phyloP scores from a whole-genome alignment of 2,888 invertebrate species.

The Tipula helvola region DNA sequence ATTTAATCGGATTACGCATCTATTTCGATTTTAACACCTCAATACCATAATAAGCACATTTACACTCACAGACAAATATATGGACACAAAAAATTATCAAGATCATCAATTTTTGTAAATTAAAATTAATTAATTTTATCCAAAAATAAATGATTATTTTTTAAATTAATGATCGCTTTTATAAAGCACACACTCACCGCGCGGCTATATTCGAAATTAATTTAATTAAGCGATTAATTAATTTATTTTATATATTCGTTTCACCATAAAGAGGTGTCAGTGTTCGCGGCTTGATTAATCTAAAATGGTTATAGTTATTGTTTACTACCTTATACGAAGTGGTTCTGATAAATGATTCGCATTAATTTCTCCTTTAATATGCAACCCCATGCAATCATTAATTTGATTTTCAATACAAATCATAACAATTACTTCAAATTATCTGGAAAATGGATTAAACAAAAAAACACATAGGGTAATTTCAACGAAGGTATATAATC shows the following conservation, averaged over 20 bases:
- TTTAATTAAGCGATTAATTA: neutral
- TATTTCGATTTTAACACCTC: neutral
- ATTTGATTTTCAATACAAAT: neutral
- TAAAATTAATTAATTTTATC: neutral
- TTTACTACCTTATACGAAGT: neutral
- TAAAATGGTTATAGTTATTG: neutral
- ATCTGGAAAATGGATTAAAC: neutral
- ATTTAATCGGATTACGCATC: neutral
- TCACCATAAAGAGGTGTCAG: neutral
- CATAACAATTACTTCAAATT: neutral
- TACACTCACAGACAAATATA: too few species aligned
- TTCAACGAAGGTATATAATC: neutral
- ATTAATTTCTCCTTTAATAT: neutral
- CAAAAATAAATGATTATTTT: neutral
- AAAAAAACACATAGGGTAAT: neutral
- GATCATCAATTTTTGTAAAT: neutral
- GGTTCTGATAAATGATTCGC: too few species aligned
- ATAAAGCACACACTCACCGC: neutral
- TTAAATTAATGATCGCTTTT: neutral
- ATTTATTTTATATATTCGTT: neutral
- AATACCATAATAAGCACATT: neutral
- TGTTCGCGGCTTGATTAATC: neutral
- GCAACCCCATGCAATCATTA: neutral
- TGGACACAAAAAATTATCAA: neutral
- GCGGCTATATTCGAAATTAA: neutral